phyloP scores from a whole-genome alignment of 2,888 invertebrate species.

The Ennomos erosarius region DNA sequence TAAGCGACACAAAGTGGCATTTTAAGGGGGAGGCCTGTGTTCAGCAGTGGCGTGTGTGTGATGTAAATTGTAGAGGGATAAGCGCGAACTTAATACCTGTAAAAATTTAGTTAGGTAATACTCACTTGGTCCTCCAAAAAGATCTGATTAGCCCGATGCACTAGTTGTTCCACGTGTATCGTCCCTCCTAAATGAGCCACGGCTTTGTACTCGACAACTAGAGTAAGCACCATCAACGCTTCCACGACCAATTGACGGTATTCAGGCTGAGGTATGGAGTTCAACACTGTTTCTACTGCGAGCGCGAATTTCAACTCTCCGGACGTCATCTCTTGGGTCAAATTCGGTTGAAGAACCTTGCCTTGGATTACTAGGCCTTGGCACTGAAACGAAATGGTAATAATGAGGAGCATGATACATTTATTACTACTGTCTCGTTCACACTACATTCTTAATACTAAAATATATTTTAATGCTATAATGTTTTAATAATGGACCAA shows the following conservation, averaged over 20 bases:
- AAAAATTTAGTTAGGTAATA: not conserved
- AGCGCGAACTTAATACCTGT: too few relatives aligned
- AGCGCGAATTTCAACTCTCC: conserved; percentile 99
- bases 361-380: conserved; percentile 97
- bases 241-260: conserved; percentile 98
- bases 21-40: too few relatives aligned
- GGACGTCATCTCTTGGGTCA: conserved; percentile 99
- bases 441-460: too few relatives aligned
- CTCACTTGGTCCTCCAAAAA: conserved; percentile 97
- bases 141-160: conserved; percentile 96
- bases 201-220: conserved; percentile 95
- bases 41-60: too few relatives aligned
- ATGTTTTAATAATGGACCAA: too few relatives aligned
- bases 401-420: not conserved
- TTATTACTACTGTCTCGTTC: too few relatives aligned
- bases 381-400: conserved; percentile 83
- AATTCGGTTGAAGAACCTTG: conserved; percentile 94
- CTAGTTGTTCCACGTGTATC: conserved; percentile 95
- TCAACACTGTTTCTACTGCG: conserved; percentile 98
- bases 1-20: too few relatives aligned
- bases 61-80: too few relatives aligned
- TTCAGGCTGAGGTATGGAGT: conserved; percentile 98
- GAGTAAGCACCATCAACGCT: conserved; percentile 97
- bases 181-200: conserved; percentile 90
- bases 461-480: too few relatives aligned